Conservation (phyloP, 2,888 invertebrate species). For the Alloplasta piceator region DNA sequence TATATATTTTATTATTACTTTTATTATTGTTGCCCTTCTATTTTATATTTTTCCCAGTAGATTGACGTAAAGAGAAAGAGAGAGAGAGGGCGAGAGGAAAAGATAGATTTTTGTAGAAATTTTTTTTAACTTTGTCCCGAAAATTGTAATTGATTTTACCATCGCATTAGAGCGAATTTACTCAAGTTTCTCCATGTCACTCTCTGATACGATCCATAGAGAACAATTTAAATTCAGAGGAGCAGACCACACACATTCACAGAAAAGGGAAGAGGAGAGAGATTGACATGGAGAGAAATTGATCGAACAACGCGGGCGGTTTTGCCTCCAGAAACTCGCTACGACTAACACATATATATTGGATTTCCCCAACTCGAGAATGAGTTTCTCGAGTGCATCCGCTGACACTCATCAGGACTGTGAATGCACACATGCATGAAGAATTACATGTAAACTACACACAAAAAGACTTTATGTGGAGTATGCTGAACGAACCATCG, state of each 20-base stretch:
- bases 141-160: conserved; percentile 60
- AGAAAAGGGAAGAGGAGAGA: background rate
- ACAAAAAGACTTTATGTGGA: too few relatives aligned
- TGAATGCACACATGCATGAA: background rate
- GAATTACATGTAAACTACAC: background rate
- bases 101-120: background rate
- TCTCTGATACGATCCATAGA: conserved; percentile 25
- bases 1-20: too few relatives aligned
- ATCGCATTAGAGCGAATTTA: background rate
- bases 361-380: conserved; percentile 46
- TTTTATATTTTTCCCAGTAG: too few relatives aligned
- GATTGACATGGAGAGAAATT: background rate
- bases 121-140: conserved; percentile 45
- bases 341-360: conserved; percentile 33
- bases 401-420: conserved; percentile 17
- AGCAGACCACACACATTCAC: conserved; percentile 9
- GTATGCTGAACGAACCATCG: too few relatives aligned
- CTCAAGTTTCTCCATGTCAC: background rate
- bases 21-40: too few relatives aligned
- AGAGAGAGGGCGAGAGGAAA: background rate
- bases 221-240: conserved; percentile 55
- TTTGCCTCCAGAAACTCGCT: conserved; percentile 53
- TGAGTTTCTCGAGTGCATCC: conserved; percentile 43
- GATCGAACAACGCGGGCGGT: conserved; percentile 23
- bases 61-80: background rate